A percentile compares a stretch with the other conserved stretches of the same genome.
These are phyloP conservation scores for Drosophila malerkotliana DNA, from an alignment of 1,140 invertebrate species.

Conservation along the genomic window DNA sequence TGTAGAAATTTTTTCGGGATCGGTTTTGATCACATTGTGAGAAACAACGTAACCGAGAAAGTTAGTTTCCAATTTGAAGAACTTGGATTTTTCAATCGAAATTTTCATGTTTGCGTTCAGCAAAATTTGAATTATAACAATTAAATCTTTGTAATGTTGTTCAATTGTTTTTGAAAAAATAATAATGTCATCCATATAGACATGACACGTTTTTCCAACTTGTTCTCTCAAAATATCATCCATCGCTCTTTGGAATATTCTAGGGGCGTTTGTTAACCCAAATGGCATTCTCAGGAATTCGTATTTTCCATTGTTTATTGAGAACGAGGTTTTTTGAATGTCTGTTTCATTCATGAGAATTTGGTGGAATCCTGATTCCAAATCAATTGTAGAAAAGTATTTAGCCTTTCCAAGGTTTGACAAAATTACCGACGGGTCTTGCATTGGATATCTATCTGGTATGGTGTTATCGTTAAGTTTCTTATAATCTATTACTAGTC, in stretches of 20 bases:
- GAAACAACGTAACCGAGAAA: neutral
- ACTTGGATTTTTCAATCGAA: constrained; percentile 3
- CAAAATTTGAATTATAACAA: neutral
- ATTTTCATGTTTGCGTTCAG: constrained; percentile 11
- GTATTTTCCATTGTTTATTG: constrained; percentile 1
- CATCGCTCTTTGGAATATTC: neutral
- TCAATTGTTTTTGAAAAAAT: constrained; percentile 1
- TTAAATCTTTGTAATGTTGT: neutral
- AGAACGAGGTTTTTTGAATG: neutral
- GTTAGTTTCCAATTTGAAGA: neutral
- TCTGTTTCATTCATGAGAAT: constrained; percentile 3
- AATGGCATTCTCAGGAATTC: neutral
- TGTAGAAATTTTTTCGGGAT: neutral
- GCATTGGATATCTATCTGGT: constrained; percentile 7
- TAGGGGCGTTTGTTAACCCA: neutral
- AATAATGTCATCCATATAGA: constrained; percentile 6
- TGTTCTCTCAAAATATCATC: neutral
- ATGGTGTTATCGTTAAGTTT: constrained; percentile 13
- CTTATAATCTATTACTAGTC: constrained; percentile 6
- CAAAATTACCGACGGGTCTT: neutral
- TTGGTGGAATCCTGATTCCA: neutral
- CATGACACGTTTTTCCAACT: neutral
- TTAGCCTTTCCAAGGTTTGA: neutral
- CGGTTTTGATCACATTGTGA: neutral
- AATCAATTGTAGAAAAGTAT: constrained; percentile 1